Evolutionary conservation across 2,888 invertebrate species (phyloP).

Genomic region (Tolmerus cingulatus): DNA sequence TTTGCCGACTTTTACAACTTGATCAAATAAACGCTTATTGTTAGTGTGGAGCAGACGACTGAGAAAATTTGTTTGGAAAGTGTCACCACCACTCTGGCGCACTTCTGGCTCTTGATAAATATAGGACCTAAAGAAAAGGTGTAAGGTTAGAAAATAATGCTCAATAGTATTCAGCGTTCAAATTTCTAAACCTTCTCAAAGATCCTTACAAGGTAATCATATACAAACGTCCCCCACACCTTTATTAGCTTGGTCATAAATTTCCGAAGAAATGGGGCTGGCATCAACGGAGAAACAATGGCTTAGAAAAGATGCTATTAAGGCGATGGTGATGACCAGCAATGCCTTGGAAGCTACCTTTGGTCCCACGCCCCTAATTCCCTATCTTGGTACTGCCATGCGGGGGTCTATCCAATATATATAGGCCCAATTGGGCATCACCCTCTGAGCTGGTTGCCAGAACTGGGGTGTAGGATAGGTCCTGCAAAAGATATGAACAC

Average conservation of each 20-base stretch:
- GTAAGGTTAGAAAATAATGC: neutral
- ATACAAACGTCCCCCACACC: neutral
- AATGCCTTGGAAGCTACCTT: neutral
- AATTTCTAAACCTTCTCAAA: neutral
- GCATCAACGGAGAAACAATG: neutral
- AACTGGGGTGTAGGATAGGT: neutral
- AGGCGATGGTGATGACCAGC: neutral
- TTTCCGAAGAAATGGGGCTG: neutral
- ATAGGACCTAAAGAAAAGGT: neutral
- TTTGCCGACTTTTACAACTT: neutral
- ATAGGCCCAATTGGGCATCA: neutral
- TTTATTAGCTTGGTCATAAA: conserved; percentile 23
- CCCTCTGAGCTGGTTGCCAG: neutral
- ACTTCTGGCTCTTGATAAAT: neutral
- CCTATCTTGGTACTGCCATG: neutral
- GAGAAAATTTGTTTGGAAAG: neutral
- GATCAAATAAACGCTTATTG: neutral
- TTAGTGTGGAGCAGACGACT: neutral
- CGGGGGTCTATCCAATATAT: neutral
- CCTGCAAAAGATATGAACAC: neutral
- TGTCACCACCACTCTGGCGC: neutral
- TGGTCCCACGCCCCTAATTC: neutral
- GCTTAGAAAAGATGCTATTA: conserved; percentile 23
- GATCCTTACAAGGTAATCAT: neutral
- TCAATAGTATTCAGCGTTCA: neutral